Base-by-base conservation (phyloP, 2,888 invertebrate species). In the Lasioglossum villosulum region DNA sequence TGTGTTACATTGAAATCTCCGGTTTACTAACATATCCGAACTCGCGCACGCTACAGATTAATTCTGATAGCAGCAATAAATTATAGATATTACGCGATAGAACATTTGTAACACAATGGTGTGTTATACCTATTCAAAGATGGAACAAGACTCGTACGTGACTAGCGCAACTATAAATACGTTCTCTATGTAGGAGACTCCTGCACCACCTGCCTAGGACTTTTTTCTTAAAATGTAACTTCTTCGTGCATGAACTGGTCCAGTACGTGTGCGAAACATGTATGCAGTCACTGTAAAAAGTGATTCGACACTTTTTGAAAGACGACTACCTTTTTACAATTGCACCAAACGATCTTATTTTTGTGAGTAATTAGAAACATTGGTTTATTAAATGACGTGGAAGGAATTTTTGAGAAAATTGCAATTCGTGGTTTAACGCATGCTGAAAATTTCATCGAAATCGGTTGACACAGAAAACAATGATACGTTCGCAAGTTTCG, bases 81-180 rank as follows among this genome's bases (percentile, higher is more conserved):
- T 45, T 73, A 30, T 30, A 70, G 2, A n/a, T 42, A 73, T 56
- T 66, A 48, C 63, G 37, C 34, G 74, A 19, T 16, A 68, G 23
- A 45, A 3, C 34, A 14, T 71, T 48, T 48, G 78, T n/a, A 56
- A 71, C 79, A 81, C 34, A 74, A 75, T 81, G 72, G 37, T 34
- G 70, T 63, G 56, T 42, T 73, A 52, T 37, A 86, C 16, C 56
- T 76, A 86, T 82, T 78, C 39, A 82, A 76, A 59, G 68, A 77
- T 71, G 75, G 83, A 83, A 78, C 70, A 89, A 77, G 72, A 66
- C 82, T 82, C 82, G 59, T 81, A 87, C 84, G 80, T 87, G 81
- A 85, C 81, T 80, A 77, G 71, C 73, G 71, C 72, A 85, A 91
- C 89, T 90, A 90, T 90, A 90, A 90, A 90, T 90, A 90, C 83